Evolutionary conservation across 2,888 invertebrate genomes (phyloP).

Genomic region (Ochropleura leucogaster): DNA sequence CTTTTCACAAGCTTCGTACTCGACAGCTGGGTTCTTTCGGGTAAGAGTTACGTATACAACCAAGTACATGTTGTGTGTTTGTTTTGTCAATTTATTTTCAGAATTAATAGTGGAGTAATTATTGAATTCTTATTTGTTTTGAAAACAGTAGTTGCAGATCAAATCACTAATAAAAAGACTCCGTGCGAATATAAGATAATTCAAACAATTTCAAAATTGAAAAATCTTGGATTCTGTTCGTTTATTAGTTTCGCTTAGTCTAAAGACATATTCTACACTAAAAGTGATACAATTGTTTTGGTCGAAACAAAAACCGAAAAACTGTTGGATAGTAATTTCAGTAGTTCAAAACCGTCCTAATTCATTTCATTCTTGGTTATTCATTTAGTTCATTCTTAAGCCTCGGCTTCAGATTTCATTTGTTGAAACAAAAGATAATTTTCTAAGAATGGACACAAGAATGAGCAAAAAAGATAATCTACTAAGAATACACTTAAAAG

Average conservation of each 20-base stretch:
- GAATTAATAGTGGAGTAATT: neutral
- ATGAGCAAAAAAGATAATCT: slow-evolving; percentile 26
- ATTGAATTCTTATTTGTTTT: neutral
- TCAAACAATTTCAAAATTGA: neutral
- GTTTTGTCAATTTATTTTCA: neutral
- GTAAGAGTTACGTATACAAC: slow-evolving; percentile 32
- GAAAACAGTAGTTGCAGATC: neutral
- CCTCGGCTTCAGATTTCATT: slow-evolving; percentile 3
- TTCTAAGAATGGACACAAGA: slow-evolving; percentile 16
- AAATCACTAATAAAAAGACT: neutral
- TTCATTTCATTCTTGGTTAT: neutral
- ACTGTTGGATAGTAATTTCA: neutral
- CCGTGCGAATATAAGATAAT: neutral
- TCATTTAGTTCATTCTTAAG: neutral
- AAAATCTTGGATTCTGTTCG: neutral
- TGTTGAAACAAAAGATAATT: slow-evolving; percentile 18
- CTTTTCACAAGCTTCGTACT: slow-evolving; percentile 63
- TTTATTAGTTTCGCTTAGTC: neutral
- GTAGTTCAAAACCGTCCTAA: neutral
- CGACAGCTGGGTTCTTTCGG: slow-evolving; percentile 55
- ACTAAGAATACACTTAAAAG: slow-evolving; percentile 21
- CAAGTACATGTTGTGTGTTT: neutral
- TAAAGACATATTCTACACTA: neutral
- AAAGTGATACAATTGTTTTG: too few relatives aligned
- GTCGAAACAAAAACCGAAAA: neutral